Percentiles rank a stretch among this genome's conserved stretches.
These are phyloP conservation scores for Triplophysa bombifrons DNA, from an alignment of 2,797 vertebrate genomes.

Conservation along the genomic window DNA sequence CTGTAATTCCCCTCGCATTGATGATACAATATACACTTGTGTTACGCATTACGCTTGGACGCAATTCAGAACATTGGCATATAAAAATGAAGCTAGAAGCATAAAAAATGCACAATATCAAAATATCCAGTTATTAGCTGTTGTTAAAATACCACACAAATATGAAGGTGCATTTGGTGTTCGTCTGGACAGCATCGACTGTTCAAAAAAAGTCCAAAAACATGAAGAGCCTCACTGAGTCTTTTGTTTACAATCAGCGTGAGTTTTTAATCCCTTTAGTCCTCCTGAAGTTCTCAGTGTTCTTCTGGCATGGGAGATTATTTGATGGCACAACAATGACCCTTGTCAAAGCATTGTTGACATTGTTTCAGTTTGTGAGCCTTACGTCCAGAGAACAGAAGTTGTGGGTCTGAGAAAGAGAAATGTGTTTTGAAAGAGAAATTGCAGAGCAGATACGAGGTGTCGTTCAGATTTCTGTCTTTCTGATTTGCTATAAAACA, in stretches of 20 bases:
- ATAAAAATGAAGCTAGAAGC: background rate
- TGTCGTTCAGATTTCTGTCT: background rate
- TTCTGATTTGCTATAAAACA: slow-evolving; percentile 22
- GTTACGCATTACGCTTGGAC: background rate
- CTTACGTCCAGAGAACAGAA: background rate
- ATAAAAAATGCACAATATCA: slow-evolving; percentile 13
- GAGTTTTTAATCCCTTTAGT: background rate
- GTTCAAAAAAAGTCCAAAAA: background rate
- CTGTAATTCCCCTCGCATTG: too few species aligned
- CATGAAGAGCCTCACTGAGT: background rate
- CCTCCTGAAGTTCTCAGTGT: background rate
- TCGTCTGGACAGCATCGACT: background rate
- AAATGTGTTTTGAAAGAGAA: background rate
- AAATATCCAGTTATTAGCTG: slow-evolving; percentile 36
- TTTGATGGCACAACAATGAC: background rate
- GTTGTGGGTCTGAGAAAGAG: background rate
- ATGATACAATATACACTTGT: too few species aligned
- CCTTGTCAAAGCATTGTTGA: background rate
- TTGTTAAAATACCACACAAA: background rate
- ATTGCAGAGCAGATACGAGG: background rate
- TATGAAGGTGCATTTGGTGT: background rate
- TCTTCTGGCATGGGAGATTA: slow-evolving; percentile 6
- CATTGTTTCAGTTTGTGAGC: background rate
- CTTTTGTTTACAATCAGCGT: background rate
- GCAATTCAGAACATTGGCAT: background rate